Evolutionary conservation across 2,797 vertebrate species (phyloP), one percentile per base, ranked within the genome.

Genomic region (Enteromius thamalakanensis): DNA sequence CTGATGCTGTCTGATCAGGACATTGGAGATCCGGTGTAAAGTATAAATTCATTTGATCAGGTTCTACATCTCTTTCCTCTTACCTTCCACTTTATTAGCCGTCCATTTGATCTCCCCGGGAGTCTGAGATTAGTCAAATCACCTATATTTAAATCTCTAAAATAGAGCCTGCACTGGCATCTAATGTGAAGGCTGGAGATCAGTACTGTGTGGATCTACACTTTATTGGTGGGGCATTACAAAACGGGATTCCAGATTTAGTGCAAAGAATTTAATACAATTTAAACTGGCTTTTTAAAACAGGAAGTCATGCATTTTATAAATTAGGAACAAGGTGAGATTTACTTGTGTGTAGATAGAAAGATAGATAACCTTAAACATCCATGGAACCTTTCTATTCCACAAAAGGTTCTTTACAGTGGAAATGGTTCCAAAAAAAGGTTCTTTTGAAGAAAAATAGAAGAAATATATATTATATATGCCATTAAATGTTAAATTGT

Each of bases 41-140:
- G 32, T 58, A 71, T 74, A 49, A 45, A 67, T 53, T 51, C 26
- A 65, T 75, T 67, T 74, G 69, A 82, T 80, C 80, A 85, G 75
- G 8, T 47, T 14, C 5, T 78, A 40, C 67, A 51, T 82, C 68
- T 64, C 62, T 80, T 62, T 72, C 51, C 60, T 78, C 29, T 60
- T 85, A 69, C 64, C 29, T 69, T 79, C 53, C 53, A n/a, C 40
- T 80, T 53, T 37, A 49, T 84, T 77, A 74, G 34, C 40, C 23
- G 42, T 72, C 42, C 53, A 58, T 77, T 80, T 83, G 29, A 80
- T 77, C 82, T 76, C 15, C 2, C 6, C 6, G 6, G 55, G 80
- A 80, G 55, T 10, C 49, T 53, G 65, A n/a, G 67, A 75, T 80
- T 80, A 86, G 76, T 77, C 76, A 64, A 78, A 85, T 76, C 75